Evolutionary conservation across 2,113 vertebrate genomes (phyloP), one percentile per base, ranked within the genome.

Genomic region (Pholis gunnellus): DNA sequence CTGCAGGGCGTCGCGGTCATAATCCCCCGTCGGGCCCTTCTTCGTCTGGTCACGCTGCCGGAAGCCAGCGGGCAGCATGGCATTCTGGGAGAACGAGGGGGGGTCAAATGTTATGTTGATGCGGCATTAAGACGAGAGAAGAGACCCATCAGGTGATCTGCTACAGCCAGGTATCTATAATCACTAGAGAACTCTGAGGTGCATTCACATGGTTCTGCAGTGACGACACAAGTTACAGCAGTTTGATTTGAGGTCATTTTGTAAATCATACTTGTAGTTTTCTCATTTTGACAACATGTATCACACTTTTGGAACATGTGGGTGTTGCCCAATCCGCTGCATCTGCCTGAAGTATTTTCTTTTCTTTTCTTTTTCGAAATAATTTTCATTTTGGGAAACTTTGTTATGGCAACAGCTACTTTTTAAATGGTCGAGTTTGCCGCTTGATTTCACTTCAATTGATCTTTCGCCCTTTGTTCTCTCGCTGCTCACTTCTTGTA

Each of bases 31-130:
- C 0, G 98, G 95, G 81, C 72, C 95, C 92, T 99, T 99, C 84
- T 96, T 97, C 0, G 98, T 99, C 96, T 99, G 98, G 91, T 99
- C 97, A 50, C 96, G 96, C 83, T 99, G 98, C 17, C 98, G 94
- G 34, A 93, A 81, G 63, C 98, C 97, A 25, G 97, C 97, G 0
- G 98, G 98, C 84, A 99, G 97, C 92, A 97, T 94, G 88, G 97
- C 93, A 72, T 99, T 99, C 98, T 98, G 95, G 86, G 69, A 92
- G 65, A 77, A 69, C 38, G 46, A 38, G 27, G 52, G 67, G 27
- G 52, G 67, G 79, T 65, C 48, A 64, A 9, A 57, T 42, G 79
- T 88, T 69, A 71, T 72, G 79, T 82, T 79, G 42, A 77, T 48
- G 48, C 36, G 68, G 40, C 48, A 80, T 75, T 20, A 38, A 66